phyloP scores from a whole-genome alignment of 1,140 invertebrate genomes.

The Triops cancriformis region DNA sequence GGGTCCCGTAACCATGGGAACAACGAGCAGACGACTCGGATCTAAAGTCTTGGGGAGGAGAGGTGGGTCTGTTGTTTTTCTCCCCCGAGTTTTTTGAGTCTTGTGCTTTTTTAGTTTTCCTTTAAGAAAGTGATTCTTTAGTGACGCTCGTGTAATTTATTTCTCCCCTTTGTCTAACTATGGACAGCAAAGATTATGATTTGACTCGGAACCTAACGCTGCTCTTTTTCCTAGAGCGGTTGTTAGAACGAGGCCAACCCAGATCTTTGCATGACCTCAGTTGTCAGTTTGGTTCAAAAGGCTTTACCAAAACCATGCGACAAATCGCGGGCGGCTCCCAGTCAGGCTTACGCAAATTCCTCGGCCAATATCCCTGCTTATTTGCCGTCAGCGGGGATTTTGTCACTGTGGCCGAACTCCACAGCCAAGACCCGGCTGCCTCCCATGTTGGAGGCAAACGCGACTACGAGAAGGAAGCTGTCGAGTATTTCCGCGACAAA shows the following conservation, averaged over 20 bases:
- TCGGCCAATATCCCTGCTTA: constrained; percentile 80
- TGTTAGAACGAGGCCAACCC: constrained; percentile 78
- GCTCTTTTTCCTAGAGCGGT: constrained; percentile 88
- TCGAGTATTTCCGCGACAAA: constrained; percentile 88
- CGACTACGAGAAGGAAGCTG: constrained; percentile 84
- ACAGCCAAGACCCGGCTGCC: constrained; percentile 35
- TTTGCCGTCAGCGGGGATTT: constrained; percentile 86
- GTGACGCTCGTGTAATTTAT: neutral
- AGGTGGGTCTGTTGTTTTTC: constrained; percentile 13
- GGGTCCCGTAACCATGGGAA: neutral
- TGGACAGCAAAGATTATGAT: constrained; percentile 91
- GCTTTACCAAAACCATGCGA: constrained; percentile 81
- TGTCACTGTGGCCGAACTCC: constrained; percentile 46
- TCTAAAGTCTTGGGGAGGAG: neutral
- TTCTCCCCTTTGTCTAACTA: constrained; percentile 38
- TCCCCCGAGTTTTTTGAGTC: constrained; percentile 14
- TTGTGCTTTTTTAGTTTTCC: constrained; percentile 15
- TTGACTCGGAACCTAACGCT: constrained; percentile 85
- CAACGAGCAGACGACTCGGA: neutral
- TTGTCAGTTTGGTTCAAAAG: constrained; percentile 92
- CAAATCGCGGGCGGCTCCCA: constrained; percentile 91
- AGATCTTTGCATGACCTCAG: constrained; percentile 90
- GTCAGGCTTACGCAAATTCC: constrained; percentile 83
- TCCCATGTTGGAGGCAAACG: constrained; percentile 50
- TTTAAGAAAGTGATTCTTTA: neutral